Evolutionary conservation across 2,113 vertebrate genomes (phyloP), one percentile per base, ranked within the genome.

Genomic region (Nesoenas mayeri): DNA sequence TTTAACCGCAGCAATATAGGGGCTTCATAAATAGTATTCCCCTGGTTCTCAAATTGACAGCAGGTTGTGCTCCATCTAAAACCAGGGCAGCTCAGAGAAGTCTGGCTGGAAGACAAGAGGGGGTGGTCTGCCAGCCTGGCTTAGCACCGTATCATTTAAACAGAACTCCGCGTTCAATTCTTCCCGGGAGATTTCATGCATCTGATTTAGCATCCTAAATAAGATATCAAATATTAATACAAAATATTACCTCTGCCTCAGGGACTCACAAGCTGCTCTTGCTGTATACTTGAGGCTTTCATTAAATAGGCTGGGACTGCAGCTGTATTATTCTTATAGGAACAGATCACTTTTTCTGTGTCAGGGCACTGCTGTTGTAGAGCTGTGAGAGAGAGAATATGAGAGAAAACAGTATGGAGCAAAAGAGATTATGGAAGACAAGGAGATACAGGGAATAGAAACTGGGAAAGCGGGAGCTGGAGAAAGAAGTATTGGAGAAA

Each of bases 211-310:
- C 93, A 93, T 89, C 67, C 82, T 96, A 97, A 97, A 96, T 95
- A 96, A 94, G 91, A 90, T 95, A 97, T 97, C 91, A 93, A 96
- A 96, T 97, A 96, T 97, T 97, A 97, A 96, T 96, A 90, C 91
- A 83, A 97, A 96, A 96, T 94, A 96, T 89, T 97, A 54, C 88
- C 75, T 94, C 91, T 74, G 79, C 95, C 92, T 97, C 88, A 74
- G 97, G 79, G 95, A 96, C 82, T 91, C 44, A 65, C 80, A 94
- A 94, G 56, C 79, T 8, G 11, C 51, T 96, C 82, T 90, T 91
- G 93, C 84, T 53, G 50, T 91, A 73, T 85, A 95, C 56, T 83
- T 67, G 38, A 94, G 73, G 56, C 34, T 96, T 95, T 94, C 87
- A 93, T 97, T 97, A 97, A 96, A 93, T n/a, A 95, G 91, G 79